phyloP scores from a whole-genome alignment of 2,113 vertebrate species.

The Hipposideros armiger region DNA sequence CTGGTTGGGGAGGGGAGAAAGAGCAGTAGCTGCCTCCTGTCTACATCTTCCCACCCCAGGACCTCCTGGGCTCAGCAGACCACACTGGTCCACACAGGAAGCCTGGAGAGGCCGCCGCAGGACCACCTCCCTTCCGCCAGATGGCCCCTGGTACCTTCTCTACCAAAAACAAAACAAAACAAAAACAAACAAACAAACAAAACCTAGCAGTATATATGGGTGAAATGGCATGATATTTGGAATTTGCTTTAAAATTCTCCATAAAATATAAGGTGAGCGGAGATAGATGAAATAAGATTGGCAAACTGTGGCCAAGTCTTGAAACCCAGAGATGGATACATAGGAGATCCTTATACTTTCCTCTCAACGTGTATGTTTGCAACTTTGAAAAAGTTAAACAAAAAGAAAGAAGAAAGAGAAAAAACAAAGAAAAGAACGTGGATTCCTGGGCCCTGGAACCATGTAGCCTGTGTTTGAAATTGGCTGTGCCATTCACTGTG shows the following conservation, averaged over 20 bases:
- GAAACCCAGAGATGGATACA: neutral
- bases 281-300: neutral
- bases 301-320: neutral
- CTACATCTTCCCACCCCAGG: neutral
- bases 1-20: slow-evolving; percentile 81
- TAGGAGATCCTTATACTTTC: neutral
- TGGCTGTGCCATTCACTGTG: neutral
- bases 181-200: neutral
- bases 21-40: neutral
- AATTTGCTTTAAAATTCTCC: slow-evolving; percentile 12
- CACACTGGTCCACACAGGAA: neutral
- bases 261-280: neutral
- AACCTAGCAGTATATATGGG: neutral
- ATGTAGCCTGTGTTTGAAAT: neutral
- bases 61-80: neutral
- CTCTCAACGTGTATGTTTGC: neutral
- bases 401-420: no score
- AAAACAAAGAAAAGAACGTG: neutral
- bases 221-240: neutral
- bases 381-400: neutral
- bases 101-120: neutral
- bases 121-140: neutral
- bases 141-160: neutral
- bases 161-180: neutral
- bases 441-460: neutral